Evolutionary conservation across 1,140 invertebrate species (phyloP), one percentile per base, ranked within the genome.

Genomic region (Chionoecetes opilio): DNA sequence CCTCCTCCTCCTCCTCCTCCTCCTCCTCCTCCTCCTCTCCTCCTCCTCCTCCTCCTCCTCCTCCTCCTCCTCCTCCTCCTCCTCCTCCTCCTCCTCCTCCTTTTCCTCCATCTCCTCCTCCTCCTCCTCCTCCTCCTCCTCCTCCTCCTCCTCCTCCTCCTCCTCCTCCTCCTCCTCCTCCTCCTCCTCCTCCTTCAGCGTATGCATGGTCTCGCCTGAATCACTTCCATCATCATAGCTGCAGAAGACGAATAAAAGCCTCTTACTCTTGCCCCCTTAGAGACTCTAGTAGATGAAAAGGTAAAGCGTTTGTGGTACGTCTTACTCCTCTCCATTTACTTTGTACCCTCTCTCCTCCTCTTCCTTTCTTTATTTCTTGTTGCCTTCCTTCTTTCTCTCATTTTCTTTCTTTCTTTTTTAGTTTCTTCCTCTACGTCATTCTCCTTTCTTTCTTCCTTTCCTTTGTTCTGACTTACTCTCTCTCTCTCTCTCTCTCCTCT

Each of bases 131-230:
- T 75, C 63, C 63, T 75, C 63, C 63, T 75, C 63, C 63, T 75
- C 63, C 63, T 75, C 63, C 63, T 75, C 63, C 63, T 75, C 63
- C 63, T 75, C 63, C 63, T 75, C 63, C 63, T 75, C 63, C 63
- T 75, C 63, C 63, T 75, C 63, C 63, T 75, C 63, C 63, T 75
- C 63, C 63, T 75, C 63, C 63, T 75, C 63, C 53, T 75, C 21
- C 53, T 75, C 53, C 53, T 75, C 53, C 53, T 21, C 21, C 53
- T 21, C 21, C 53, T 75, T 21, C 9, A 11, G 21, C 26, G 26
- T n/a, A 26, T 75, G n/a, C 63, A 75, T 75, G 11, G 1, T 26
- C 11, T 17, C 11, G 21, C 21, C 63, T 75, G 46, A 53, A 53
- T 53, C 46, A 53, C 46, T 53, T 53, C 46, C 46, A 53, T 53